Base-by-base conservation (phyloP, 2,888 invertebrate species). In the Dolichomitus sp. region DNA sequence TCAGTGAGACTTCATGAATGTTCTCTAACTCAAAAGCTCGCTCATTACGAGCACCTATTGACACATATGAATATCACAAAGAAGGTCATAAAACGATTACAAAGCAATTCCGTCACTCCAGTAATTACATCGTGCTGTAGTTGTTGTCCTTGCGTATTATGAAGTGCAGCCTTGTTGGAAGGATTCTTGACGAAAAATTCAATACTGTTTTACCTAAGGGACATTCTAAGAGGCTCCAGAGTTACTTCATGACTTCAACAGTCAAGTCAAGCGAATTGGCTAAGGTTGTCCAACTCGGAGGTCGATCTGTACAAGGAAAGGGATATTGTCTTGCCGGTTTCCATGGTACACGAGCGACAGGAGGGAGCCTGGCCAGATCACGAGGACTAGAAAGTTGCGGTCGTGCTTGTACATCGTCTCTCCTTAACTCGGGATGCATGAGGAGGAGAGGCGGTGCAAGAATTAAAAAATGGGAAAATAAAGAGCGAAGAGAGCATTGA, bases 391-490 rank as follows among this genome's bases (percentile, higher is more conserved):
- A 70, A 70, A 70, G 69, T 52, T 42, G n/a, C 54, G 54, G 19
- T 69, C 68, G 68, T 69, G 54, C 69, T 40, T 69, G 42, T 37
- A 54, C 52, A 37, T 68, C 68, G 48, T 66, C 61, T 50, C 27
- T 40, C 37, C 74, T 65, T 27, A 33, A 63, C 45, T 37, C 61
- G 27, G 65, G 52, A 74, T 74, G 61, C 63, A 50, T 37, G 74
- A 54, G 52, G 61, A 68, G 17, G 68, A 69, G 27, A 33, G 30
- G n/a, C 48, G 54, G 68, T 45, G 50, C 65, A 66, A 57, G n/a
- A 37, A 19, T 61, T n/a, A 50, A 66, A 27, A 59, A 57, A 48
- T 73, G 73, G 63, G 63, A 74, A 78, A 72, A 78, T n/a, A 72
- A 48, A 72, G n/a, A 27, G 11, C 33, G 27, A 59, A 40, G 42